Percentiles rank a stretch among this genome's conserved stretches.
phyloP scores from a whole-genome alignment of 2,113 vertebrate genomes.

The Stercorarius parasiticus region DNA sequence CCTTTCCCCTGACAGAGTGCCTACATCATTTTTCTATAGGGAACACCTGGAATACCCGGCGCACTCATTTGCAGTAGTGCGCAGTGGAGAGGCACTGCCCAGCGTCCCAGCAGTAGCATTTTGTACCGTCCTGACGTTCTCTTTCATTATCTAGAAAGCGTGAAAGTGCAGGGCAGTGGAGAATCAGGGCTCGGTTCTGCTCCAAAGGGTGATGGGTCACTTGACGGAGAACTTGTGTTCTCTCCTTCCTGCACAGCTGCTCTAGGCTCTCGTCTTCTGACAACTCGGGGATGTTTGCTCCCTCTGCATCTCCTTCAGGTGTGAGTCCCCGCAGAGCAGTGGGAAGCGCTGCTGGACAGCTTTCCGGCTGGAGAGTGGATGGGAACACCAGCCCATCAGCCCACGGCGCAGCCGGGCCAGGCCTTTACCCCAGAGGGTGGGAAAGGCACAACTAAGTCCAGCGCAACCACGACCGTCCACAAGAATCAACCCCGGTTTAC shows the following conservation, averaged over 20 bases:
- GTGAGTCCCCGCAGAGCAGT: not conserved
- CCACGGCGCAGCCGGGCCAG: not conserved
- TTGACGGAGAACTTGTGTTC: rapidly evolving
- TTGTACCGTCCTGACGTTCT: not conserved
- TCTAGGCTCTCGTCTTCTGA: not conserved
- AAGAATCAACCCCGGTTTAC: not conserved
- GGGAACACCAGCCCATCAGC: not conserved
- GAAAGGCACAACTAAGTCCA: not conserved
- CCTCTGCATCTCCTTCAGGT: not conserved
- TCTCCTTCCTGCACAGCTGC: not conserved
- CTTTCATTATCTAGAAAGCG: rapidly evolving
- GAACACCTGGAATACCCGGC: not conserved
- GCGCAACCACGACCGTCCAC: rapidly evolving
- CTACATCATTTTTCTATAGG: rapidly evolving
- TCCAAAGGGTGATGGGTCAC: not conserved
- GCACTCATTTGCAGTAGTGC: not conserved
- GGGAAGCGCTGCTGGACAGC: not conserved
- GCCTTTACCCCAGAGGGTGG: too few species aligned
- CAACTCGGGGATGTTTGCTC: not conserved
- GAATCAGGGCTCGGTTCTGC: not conserved
- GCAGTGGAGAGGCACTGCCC: not conserved
- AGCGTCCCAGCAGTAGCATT: not conserved
- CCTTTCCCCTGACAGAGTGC: not conserved
- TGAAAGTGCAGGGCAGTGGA: not conserved
- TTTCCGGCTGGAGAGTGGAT: not conserved